Base-by-base conservation (phyloP, 2,888 invertebrate species). In the Drosophila helvetica region DNA sequence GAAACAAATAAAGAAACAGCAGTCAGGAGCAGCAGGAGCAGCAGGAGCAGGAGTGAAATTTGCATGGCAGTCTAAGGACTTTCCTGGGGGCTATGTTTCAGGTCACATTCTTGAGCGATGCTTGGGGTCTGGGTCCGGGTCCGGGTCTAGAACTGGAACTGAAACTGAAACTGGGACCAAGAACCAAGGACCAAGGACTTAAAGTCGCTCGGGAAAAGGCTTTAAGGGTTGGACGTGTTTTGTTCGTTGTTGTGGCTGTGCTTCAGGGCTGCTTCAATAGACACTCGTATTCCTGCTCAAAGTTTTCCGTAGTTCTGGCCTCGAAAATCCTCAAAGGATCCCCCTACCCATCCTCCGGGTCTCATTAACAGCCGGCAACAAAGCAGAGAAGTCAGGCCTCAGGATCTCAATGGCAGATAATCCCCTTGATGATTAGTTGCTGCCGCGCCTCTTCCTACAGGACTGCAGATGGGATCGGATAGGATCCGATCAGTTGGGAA, bases 391-490 rank as follows among this genome's bases (percentile, higher is more conserved):
- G 67, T 68, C 66, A 68, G 65, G 22, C 65, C 51, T 55, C 38
- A 7, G 38, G 38, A 38, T 38, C 66, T 66, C 65, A 68, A 62
- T 63, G 54, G 69, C 56, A 57, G 69, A 38, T 63, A 72, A 64
- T 63, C 71, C 64, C 54, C 54, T 54, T 71, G 64, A 70, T 65
- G 64, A 70, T 59, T 64, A 70, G 65, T 69, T 64, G 66, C 64
- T 43, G 66, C 64, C 57, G 38, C 67, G 65, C 66, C 65, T 55
- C 63, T 63, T 53, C 30, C 27, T 12, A 6, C 30, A 15, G 17
- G 12, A 33, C 33, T 33, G 15, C 15, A 38, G 38, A n/a, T 27
- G 50, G 18, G 22, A 12, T 55, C 43, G 33, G 43, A 63, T 66
- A n/a, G 48, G 48, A 66, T 66, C 48, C 42, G 2, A 53, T 60